These are phyloP conservation scores for Planiliza haematocheilus DNA, from an alignment of 2,113 vertebrate genomes.

Conservation along the genomic window DNA sequence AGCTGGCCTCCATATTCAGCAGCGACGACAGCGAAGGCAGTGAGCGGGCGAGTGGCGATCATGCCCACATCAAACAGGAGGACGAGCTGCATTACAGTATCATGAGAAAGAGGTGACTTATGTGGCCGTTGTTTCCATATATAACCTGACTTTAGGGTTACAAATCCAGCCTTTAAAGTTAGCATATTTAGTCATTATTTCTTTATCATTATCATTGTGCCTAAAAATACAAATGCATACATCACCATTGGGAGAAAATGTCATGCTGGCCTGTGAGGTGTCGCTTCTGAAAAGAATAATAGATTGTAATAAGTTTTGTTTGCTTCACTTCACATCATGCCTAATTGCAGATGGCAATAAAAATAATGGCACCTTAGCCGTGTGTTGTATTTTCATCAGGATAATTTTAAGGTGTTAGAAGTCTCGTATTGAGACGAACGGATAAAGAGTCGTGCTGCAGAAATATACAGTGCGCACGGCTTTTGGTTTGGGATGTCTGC, in stretches of 20 bases:
- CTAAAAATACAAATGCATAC: constrained; percentile 1
- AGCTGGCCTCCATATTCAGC: constrained; percentile 89
- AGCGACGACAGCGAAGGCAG: constrained; percentile 93
- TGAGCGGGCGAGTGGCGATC: constrained; percentile 87
- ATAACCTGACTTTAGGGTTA: too few relatives aligned
- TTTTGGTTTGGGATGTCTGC: constrained; percentile 39
- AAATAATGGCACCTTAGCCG: neutral
- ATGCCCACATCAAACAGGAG: constrained; percentile 92
- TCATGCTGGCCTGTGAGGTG: constrained; percentile 8
- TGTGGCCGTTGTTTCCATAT: neutral
- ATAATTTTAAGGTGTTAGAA: constrained; percentile 43
- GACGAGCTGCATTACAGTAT: constrained; percentile 91
- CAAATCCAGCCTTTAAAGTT: too few relatives aligned
- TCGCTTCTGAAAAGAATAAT: constrained; percentile 4
- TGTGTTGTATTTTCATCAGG: constrained; percentile 18
- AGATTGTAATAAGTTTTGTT: constrained; percentile 6
- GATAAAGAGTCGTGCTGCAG: constrained; percentile 31
- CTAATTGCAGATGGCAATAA: constrained; percentile 9
- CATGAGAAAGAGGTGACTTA: constrained; percentile 95
- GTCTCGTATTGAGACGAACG: constrained; percentile 29
- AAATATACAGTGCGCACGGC: constrained; percentile 30
- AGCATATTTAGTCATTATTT: neutral
- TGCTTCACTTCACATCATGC: constrained; percentile 5
- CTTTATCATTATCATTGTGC: neutral
- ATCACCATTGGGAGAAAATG: constrained; percentile 9